Evolutionary conservation across 2,888 invertebrate genomes (phyloP).

Genomic region (Eilema sororculum): DNA sequence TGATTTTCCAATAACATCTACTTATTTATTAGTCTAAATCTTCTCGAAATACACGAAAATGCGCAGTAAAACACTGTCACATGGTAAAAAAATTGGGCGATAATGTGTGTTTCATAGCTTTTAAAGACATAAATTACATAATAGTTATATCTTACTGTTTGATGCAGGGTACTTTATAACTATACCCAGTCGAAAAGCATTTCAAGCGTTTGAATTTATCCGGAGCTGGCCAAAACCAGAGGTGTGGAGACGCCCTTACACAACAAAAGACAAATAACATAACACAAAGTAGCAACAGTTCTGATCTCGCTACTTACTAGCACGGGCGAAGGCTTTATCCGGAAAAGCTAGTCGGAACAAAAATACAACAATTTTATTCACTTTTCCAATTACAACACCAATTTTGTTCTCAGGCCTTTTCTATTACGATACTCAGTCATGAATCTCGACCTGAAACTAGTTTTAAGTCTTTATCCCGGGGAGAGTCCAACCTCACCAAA

Average conservation of each 20-base stretch:
- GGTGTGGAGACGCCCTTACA: slow-evolving; percentile 36
- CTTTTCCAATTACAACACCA: slow-evolving; percentile 67
- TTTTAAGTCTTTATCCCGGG: no score
- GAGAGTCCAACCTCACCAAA: no score
- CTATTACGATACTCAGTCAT: no score
- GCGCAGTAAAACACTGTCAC: neutral
- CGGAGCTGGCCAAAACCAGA: slow-evolving; percentile 27
- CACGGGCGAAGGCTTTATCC: slow-evolving; percentile 99
- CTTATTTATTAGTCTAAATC: no score
- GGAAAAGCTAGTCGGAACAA: slow-evolving; percentile 95
- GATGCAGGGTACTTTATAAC: neutral
- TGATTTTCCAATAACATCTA: neutral
- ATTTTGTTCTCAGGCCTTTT: slow-evolving; percentile 58
- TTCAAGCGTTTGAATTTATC: slow-evolving; percentile 20
- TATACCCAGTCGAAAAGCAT: neutral
- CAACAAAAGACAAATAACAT: slow-evolving; percentile 54
- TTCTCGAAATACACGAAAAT: neutral
- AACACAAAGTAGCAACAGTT: slow-evolving; percentile 82
- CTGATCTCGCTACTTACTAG: slow-evolving; percentile 94
- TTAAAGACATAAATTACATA: neutral
- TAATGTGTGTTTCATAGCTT: neutral
- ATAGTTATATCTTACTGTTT: neutral
- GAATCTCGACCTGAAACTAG: no score
- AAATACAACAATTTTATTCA: slow-evolving; percentile 74
- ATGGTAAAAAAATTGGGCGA: neutral